These are phyloP conservation scores for Zhuqinia jingwanae DNA, from an alignment of 2,888 invertebrate genomes.

Conservation along the genomic window DNA sequence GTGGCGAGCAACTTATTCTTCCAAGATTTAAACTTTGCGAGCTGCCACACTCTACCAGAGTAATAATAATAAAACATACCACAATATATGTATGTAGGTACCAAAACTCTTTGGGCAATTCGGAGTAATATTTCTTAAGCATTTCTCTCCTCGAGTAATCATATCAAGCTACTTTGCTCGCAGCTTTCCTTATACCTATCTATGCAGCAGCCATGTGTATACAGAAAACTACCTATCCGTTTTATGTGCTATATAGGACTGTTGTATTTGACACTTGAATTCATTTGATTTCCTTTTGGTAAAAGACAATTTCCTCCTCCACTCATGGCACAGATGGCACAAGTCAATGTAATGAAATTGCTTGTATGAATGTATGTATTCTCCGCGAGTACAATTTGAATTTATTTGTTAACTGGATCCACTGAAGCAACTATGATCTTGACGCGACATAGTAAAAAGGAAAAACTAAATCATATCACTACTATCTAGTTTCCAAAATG, in stretches of 20 bases:
- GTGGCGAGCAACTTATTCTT: conserved; percentile 44
- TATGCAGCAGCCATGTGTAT: no score
- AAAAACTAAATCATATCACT: background rate
- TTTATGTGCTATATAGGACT: conserved; percentile 16
- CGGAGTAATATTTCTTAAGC: conserved; percentile 47
- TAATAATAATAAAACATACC: conserved; percentile 33
- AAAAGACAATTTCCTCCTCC: conserved; percentile 57
- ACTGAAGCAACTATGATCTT: background rate
- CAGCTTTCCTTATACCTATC: background rate
- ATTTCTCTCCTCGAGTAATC: conserved; percentile 6
- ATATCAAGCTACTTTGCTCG: background rate
- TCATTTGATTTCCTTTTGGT: conserved; percentile 62
- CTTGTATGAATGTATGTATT: no score
- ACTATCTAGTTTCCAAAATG: no score
- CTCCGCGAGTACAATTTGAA: no score
- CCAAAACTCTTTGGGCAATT: conserved; percentile 46
- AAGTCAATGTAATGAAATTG: conserved; percentile 7
- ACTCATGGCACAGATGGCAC: background rate
- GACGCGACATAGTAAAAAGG: background rate
- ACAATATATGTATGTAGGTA: conserved; percentile 29
- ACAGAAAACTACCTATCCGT: no score
- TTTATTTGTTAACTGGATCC: no score
- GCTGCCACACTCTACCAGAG: background rate
- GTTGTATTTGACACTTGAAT: conserved; percentile 54
- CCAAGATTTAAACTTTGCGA: background rate